phyloP scores from a whole-genome alignment of 2,797 vertebrate genomes.

The Hippoglossus hippoglossus region DNA sequence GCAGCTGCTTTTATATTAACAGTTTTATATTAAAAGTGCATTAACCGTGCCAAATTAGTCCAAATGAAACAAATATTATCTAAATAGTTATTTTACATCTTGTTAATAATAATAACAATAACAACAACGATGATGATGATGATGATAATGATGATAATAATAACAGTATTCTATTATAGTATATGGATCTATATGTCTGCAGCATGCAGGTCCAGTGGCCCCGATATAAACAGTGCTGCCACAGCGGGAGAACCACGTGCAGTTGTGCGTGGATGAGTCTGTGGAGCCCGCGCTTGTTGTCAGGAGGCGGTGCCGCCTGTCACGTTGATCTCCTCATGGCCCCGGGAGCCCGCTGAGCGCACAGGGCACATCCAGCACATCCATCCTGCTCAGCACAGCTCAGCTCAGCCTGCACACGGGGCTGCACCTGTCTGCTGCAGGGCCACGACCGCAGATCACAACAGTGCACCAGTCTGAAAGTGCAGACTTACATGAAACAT shows the following conservation, averaged over 20 bases:
- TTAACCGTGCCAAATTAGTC: no score
- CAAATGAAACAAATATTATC: no score
- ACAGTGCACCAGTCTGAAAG: no score
- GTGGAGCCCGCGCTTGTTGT: conserved; percentile 46
- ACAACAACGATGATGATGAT: no score
- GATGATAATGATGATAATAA: no score
- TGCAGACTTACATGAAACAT: no score
- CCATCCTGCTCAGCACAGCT: no score
- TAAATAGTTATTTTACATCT: no score
- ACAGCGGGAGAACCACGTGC: conserved; percentile 55
- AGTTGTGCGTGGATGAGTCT: conserved; percentile 42
- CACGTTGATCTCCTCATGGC: conserved; percentile 86
- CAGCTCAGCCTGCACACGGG: conserved; percentile 27
- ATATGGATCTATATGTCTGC: background rate
- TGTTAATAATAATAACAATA: no score
- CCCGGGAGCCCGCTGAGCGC: conserved; percentile 46
- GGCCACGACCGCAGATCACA: background rate
- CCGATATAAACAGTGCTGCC: background rate
- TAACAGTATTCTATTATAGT: background rate
- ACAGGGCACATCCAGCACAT: conserved; percentile 35
- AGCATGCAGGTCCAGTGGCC: background rate
- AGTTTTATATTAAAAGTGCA: no score
- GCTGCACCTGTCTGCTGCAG: conserved; percentile 60
- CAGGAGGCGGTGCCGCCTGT: conserved; percentile 66
- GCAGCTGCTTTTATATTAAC: no score